Base-by-base conservation (phyloP, 1,140 invertebrate genomes). In the Drosophila grimshawi region DNA sequence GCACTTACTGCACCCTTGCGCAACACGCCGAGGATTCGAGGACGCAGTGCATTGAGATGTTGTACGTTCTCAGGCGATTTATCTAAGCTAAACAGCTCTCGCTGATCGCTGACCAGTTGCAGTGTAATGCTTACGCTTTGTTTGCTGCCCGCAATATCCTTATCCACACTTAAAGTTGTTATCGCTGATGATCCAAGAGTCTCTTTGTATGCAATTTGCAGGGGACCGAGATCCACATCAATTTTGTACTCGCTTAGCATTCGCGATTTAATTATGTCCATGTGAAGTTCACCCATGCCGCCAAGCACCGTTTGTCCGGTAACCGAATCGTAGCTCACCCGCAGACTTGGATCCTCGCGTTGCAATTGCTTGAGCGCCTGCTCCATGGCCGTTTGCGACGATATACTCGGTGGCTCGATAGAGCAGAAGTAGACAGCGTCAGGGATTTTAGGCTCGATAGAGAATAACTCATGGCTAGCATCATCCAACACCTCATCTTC, bases 381-480 rank as follows among this genome's bases (percentile, higher is more conserved):
- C 53, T 99, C 98, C 73, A 99, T 93, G 4, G 95, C 91, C 52
- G 93, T 93, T 92, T 98, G 97, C 45, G 95, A 94, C 1, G 95
- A 94, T 64, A 96, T 86, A 60, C 97, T 98, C 0, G 97, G 96
- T 0, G 98, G 96, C 93, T 99, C 99, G 57, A 99, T 96, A 0
- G 97, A 97, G 92, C 98, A 99, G 89, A 99, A 98, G 93, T 99
- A 99, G 0, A 99, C 98, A 1, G 98, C 98, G 83, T 98, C 96
- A 0, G 98, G 97, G 67, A 98, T 93, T 49, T 94, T 94, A 2
- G 96, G 93, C 8, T 95, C 95, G 60, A 92, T 70, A 80, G 94
- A 80, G 93, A 94, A 95, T 64, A 93, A 81, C 27, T 78, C 76
- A 4, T 79, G 65, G 74, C 86, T 64, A 7, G 60, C 56, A 48